Percentiles rank a stretch among this genome's conserved stretches.
Evolutionary conservation across 1,140 invertebrate genomes (phyloP).

Genomic region (Mamestra configurata): DNA sequence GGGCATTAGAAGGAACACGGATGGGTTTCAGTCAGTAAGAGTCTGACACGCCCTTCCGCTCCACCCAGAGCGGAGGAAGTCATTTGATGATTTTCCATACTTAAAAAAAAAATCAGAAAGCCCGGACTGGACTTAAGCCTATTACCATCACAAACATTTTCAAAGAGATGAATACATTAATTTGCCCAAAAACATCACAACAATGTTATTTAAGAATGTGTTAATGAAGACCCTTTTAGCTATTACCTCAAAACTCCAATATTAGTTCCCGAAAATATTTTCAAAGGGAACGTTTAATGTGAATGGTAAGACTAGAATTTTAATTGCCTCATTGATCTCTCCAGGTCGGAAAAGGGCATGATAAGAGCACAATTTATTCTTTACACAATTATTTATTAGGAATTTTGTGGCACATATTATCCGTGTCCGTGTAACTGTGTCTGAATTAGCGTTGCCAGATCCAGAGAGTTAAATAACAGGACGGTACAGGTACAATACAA

Average conservation of each 20-base stretch:
- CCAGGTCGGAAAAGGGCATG: not conserved
- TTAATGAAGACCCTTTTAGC: slow-evolving; percentile 36
- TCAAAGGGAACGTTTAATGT: slow-evolving; percentile 25
- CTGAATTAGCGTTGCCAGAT: too few species aligned
- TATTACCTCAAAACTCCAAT: slow-evolving; percentile 38
- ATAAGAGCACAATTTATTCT: not conserved
- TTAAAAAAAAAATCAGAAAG: too few species aligned
- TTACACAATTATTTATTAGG: too few species aligned
- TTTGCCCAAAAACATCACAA: slow-evolving; percentile 19
- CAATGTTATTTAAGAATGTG: slow-evolving; percentile 35
- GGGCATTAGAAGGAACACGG: too few species aligned
- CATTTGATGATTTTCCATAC: not conserved
- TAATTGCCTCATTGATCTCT: slow-evolving; percentile 18
- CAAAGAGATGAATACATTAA: slow-evolving; percentile 15
- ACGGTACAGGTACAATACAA: too few species aligned
- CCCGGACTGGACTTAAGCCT: not conserved
- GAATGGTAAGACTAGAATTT: slow-evolving; percentile 1
- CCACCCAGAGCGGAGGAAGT: too few species aligned
- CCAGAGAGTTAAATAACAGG: too few species aligned
- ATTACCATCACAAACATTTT: not conserved
- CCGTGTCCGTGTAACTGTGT: too few species aligned
- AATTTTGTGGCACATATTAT: too few species aligned
- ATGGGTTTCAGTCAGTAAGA: too few species aligned
- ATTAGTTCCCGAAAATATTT: slow-evolving; percentile 28
- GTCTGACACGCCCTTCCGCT: too few species aligned